Conservation (phyloP, 2,113 vertebrate species). For the Carassius auratus region DNA sequence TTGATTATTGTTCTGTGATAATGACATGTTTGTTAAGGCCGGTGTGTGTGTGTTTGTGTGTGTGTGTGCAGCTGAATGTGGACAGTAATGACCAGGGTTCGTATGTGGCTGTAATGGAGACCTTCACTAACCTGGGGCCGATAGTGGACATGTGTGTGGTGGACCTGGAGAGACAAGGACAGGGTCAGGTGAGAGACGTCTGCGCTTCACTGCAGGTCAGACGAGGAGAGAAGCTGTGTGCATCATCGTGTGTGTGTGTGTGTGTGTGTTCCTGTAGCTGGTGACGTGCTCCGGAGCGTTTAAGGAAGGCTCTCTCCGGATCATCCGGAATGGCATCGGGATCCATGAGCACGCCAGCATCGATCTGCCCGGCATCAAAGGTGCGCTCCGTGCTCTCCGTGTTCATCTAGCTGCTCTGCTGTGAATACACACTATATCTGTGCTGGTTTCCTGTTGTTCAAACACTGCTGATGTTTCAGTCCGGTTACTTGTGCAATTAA, state of each 20-base stretch:
- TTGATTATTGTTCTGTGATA: too few relatives aligned
- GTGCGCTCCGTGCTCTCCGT: slow-evolving; percentile 66
- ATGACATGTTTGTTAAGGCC: neutral
- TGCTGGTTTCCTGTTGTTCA: neutral
- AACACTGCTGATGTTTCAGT: neutral
- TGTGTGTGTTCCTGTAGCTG: slow-evolving; percentile 75
- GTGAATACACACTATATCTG: too few relatives aligned
- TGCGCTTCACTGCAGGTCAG: neutral
- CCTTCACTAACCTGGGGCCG: slow-evolving; percentile 96
- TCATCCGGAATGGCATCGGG: slow-evolving; percentile 96
- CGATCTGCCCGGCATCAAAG: slow-evolving; percentile 97
- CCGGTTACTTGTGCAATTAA: too few relatives aligned
- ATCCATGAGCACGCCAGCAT: slow-evolving; percentile 99
- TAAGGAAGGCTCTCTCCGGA: slow-evolving; percentile 95
- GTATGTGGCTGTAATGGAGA: slow-evolving; percentile 96
- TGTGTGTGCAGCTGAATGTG: slow-evolving; percentile 84
- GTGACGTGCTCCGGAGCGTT: slow-evolving; percentile 98
- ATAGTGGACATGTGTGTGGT: slow-evolving; percentile 99
- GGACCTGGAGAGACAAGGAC: slow-evolving; percentile 95
- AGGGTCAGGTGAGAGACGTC: slow-evolving; percentile 87
- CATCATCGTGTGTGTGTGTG: neutral
- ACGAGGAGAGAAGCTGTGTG: too few relatives aligned
- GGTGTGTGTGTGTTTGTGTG: neutral
- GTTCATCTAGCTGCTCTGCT: neutral
- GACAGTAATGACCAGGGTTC: slow-evolving; percentile 99